Conservation (phyloP, 1,140 invertebrate species). For the Eurosta solidaginis region DNA sequence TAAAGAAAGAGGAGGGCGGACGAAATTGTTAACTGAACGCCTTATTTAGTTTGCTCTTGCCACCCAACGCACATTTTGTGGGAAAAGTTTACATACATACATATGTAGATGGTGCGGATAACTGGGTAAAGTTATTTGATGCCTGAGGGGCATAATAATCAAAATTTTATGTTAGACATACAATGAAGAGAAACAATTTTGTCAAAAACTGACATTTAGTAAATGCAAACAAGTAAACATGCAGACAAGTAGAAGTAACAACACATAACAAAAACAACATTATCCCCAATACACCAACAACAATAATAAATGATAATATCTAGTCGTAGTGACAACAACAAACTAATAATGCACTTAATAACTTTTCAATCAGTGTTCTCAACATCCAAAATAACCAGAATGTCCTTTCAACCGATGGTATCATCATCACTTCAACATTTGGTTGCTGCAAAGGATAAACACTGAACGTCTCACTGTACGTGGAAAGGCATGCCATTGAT, state of each 20-base stretch:
- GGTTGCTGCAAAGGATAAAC: not conserved
- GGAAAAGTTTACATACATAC: not conserved
- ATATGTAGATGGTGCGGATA: not conserved
- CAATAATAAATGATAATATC: not conserved
- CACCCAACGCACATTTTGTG: no score
- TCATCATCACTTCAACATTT: not conserved
- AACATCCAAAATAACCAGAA: not conserved
- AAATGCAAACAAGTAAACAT: not conserved
- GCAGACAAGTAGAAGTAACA: not conserved
- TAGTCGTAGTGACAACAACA: not conserved
- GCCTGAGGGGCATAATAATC: not conserved
- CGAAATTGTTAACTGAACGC: no score
- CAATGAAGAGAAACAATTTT: not conserved
- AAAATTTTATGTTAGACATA: not conserved
- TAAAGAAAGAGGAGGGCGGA: no score
- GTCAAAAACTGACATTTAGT: not conserved
- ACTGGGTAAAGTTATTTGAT: not conserved
- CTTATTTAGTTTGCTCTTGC: no score
- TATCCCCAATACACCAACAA: not conserved
- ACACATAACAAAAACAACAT: not conserved
- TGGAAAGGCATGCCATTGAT: no score
- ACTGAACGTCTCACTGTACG: no score
- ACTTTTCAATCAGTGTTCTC: conserved; percentile 14
- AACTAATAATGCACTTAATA: conserved; percentile 13
- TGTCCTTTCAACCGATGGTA: not conserved